A percentile compares a stretch with the other conserved stretches of the same genome.
Evolutionary conservation across 2,113 vertebrate genomes (phyloP).

Genomic region (Dicrurus megarhynchus): DNA sequence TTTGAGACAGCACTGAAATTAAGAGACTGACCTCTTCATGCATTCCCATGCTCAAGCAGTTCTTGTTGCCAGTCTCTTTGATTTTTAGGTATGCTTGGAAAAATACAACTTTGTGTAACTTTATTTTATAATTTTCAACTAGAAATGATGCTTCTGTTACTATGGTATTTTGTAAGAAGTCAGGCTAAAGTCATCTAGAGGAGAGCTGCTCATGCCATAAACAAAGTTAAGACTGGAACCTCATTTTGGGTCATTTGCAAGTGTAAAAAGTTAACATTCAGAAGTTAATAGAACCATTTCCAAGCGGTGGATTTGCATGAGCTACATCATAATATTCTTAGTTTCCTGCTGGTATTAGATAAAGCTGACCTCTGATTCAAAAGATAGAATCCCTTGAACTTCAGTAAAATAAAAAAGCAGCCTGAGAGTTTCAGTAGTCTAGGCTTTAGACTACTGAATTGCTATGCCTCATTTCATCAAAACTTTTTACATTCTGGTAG

Average conservation of each 20-base stretch:
- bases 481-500: background rate
- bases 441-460: background rate
- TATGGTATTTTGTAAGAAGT: background rate
- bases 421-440: background rate
- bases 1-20: background rate
- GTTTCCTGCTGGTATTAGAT: background rate
- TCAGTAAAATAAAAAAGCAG: background rate
- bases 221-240: background rate
- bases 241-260: background rate
- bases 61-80: background rate
- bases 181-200: background rate
- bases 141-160: rapidly evolving
- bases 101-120: background rate
- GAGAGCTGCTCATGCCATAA: background rate
- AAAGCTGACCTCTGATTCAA: background rate
- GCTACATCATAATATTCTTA: background rate
- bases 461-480: background rate
- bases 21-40: background rate
- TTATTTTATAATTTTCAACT: background rate
- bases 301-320: background rate
- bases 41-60: background rate
- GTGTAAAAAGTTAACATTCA: background rate
- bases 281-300: background rate
- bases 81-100: background rate
- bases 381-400: background rate